Conservation (phyloP, 2,113 vertebrate species). For the Cyphomyrus plagiostoma region DNA sequence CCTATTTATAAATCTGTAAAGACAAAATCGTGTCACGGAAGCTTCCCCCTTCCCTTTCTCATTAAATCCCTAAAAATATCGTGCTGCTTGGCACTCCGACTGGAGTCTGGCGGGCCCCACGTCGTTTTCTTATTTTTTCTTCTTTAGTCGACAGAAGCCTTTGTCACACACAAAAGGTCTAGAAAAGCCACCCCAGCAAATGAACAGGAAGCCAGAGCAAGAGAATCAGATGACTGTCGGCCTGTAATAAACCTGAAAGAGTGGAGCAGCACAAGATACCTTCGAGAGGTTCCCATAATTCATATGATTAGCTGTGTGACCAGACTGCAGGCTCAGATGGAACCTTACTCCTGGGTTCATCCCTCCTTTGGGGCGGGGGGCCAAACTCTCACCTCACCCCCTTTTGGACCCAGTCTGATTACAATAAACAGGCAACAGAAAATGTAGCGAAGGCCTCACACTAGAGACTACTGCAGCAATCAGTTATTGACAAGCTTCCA, state of each 20-base stretch:
- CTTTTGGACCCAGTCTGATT: background rate
- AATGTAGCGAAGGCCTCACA: background rate
- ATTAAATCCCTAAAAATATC: constrained; percentile 12
- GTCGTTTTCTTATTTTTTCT: background rate
- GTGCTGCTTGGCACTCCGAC: background rate
- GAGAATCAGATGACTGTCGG: background rate
- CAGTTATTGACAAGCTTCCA: background rate
- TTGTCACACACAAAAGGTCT: background rate
- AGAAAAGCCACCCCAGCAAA: background rate
- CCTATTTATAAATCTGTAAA: background rate
- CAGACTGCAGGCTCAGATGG: background rate
- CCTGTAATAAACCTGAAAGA: background rate
- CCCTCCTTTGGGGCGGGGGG: background rate
- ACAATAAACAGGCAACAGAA: background rate
- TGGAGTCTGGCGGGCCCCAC: background rate
- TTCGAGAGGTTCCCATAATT: background rate
- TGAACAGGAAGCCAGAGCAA: background rate
- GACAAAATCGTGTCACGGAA: background rate
- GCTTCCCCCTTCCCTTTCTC: background rate
- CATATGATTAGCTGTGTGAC: background rate
- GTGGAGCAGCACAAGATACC: background rate
- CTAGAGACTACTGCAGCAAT: background rate
- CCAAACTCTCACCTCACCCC: background rate
- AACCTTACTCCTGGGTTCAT: background rate
- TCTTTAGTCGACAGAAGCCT: background rate